Evolutionary conservation across 2,888 invertebrate genomes (phyloP).

Genomic region (Microdon myrmicae): DNA sequence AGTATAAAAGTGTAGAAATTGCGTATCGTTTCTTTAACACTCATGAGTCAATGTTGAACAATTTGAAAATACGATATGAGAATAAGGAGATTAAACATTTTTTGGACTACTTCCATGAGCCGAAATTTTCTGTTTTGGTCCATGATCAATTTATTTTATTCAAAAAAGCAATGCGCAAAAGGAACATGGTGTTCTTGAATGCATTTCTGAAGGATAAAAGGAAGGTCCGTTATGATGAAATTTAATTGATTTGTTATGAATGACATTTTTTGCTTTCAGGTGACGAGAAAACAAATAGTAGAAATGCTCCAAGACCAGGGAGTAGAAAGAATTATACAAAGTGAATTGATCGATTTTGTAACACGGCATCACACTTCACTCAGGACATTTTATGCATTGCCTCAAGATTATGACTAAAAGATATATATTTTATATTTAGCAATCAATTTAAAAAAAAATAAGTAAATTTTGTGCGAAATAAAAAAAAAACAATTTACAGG

Average conservation of each 20-base stretch:
- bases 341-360: slow-evolving; percentile 13
- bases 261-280: not conserved
- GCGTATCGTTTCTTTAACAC: slow-evolving; percentile 58
- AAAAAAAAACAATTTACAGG: too few species aligned
- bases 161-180: slow-evolving; percentile 5
- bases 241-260: not conserved
- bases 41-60: slow-evolving; percentile 58
- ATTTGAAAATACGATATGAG: slow-evolving; percentile 54
- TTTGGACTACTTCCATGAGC: slow-evolving; percentile 56
- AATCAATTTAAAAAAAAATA: too few species aligned
- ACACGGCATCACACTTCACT: slow-evolving; percentile 18
- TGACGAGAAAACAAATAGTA: slow-evolving; percentile 1
- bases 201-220: not conserved
- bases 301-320: not conserved
- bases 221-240: slow-evolving; percentile 1
- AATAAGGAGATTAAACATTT: slow-evolving; percentile 55
- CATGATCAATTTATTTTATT: slow-evolving; percentile 56
- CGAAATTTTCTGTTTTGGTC: slow-evolving; percentile 58
- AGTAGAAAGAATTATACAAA: slow-evolving; percentile 11
- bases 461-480: too few species aligned
- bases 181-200: slow-evolving; percentile 12
- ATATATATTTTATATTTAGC: too few species aligned
- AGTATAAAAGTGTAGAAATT: slow-evolving; percentile 41
- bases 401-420: too few species aligned
- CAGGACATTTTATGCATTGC: slow-evolving; percentile 12